Evolutionary conservation across 2,888 invertebrate genomes (phyloP).

Genomic region (Cheiracanthium punctorium): DNA sequence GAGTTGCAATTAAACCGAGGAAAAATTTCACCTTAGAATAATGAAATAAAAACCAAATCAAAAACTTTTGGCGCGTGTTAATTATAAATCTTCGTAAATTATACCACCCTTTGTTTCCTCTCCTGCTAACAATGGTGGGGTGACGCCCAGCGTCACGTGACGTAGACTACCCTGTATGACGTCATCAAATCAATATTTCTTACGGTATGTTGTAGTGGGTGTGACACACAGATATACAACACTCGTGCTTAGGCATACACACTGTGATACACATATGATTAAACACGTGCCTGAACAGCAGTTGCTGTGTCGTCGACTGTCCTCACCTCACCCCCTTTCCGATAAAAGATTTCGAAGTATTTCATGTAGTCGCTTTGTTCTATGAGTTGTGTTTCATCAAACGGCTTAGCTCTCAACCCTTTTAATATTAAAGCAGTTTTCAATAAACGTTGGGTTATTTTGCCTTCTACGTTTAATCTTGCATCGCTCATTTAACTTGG

Average conservation of each 20-base stretch:
- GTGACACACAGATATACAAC: slow-evolving; percentile 44
- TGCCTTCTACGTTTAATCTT: too few species aligned
- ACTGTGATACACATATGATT: neutral
- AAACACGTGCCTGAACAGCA: neutral
- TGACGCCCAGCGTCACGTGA: slow-evolving; percentile 68
- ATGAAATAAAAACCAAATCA: slow-evolving; percentile 64
- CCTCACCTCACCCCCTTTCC: too few species aligned
- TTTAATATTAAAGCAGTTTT: too few species aligned
- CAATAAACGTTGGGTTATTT: too few species aligned
- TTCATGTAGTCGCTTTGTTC: too few species aligned
- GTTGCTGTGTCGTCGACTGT: neutral
- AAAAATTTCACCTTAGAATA: slow-evolving; percentile 46
- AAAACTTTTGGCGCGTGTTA: slow-evolving; percentile 60
- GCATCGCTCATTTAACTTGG: too few species aligned
- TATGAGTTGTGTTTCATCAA: too few species aligned
- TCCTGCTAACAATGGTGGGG: slow-evolving; percentile 56
- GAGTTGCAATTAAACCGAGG: slow-evolving; percentile 59
- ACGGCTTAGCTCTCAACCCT: too few species aligned
- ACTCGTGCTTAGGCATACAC: neutral
- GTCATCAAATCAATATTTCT: slow-evolving; percentile 56
- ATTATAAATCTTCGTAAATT: slow-evolving; percentile 70
- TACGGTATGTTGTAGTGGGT: slow-evolving; percentile 40
- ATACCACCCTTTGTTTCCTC: slow-evolving; percentile 69
- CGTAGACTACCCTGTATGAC: slow-evolving; percentile 56
- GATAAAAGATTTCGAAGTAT: neutral